Base-by-base conservation (phyloP, 2,888 invertebrate genomes). In the Nymphalis c-album region DNA sequence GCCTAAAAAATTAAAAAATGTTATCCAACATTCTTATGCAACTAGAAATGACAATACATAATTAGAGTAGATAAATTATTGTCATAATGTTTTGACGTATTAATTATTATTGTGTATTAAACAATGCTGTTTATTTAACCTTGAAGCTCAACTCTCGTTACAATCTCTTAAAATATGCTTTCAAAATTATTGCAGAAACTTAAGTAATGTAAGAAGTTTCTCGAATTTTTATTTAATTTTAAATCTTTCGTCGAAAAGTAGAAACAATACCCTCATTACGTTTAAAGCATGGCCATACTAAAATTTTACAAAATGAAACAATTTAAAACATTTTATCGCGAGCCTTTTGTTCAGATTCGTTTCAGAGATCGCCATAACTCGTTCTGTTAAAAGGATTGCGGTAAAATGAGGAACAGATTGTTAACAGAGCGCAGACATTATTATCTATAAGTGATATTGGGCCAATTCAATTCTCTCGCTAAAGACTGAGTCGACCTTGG, bases 331-430 rank as follows among this genome's bases (percentile, higher is more conserved):
- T 84, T 85, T 81, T 82, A 82, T 83, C 76, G 70, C 70, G 50
- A 57, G 73, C 71, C 82, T 84, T 86, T 86, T 85, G 84, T 85
- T 81, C 78, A 78, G 80, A 79, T 80, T 80, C 77, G 80, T 74
- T 73, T 72, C 74, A 75, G 80, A 81, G 80, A 84, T 81, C 78
- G 81, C 82, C 79, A 82, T 84, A 84, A 83, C 82, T 84, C 77
- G 79, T 79, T 79, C 79, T 83, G 76, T 83, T 85, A 86, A 87
- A 85, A 83, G 81, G 84, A 85, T 86, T 85, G 85, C 81, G 80
- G 78, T 79, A 77, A 82, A 84, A 81, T 80, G 78, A 83, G 78
- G 77, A 78, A 77, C 77, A 75, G 78, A 81, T 77, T 83, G 78
- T 79, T 81, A 80, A 77, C 79, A 57, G 76, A 79, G 75, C 70